These are phyloP conservation scores for Odontocolon sp. DNA, from an alignment of 2,888 invertebrate species.

Conservation along the genomic window DNA sequence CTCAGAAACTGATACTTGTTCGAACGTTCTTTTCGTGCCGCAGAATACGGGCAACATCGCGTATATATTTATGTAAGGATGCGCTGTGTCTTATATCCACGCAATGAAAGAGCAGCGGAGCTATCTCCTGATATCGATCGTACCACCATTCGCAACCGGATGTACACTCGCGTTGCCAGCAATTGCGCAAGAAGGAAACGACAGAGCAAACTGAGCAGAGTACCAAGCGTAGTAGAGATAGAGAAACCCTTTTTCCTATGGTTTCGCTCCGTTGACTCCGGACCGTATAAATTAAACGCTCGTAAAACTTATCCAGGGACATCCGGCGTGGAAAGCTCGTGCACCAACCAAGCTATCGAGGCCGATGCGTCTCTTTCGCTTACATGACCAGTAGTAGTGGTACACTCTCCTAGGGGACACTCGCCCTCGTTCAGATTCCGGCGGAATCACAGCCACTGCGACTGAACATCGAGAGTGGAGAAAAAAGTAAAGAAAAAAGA, in stretches of 20 bases:
- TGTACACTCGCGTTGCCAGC: constrained; percentile 52
- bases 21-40: background rate
- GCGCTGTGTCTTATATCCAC: too few species aligned
- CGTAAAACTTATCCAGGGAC: constrained; percentile 56
- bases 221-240: background rate
- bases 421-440: constrained; percentile 29
- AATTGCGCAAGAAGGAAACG: constrained; percentile 33
- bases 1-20: background rate
- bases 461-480: background rate
- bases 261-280: constrained; percentile 52
- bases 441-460: constrained; percentile 5
- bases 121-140: constrained; percentile 43
- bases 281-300: constrained; percentile 62
- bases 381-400: constrained; percentile 6
- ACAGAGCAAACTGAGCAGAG: constrained; percentile 23
- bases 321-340: constrained; percentile 66
- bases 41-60: background rate
- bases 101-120: constrained; percentile 8
- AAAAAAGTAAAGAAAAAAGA: constrained; percentile 19
- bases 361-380: constrained; percentile 30
- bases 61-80: background rate
- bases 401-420: background rate
- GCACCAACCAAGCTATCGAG: constrained; percentile 62
- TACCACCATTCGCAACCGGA: constrained; percentile 43
- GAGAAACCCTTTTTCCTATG: background rate